Base-by-base conservation (phyloP, 2,888 invertebrate species). In the Epistrophella euchroma region DNA sequence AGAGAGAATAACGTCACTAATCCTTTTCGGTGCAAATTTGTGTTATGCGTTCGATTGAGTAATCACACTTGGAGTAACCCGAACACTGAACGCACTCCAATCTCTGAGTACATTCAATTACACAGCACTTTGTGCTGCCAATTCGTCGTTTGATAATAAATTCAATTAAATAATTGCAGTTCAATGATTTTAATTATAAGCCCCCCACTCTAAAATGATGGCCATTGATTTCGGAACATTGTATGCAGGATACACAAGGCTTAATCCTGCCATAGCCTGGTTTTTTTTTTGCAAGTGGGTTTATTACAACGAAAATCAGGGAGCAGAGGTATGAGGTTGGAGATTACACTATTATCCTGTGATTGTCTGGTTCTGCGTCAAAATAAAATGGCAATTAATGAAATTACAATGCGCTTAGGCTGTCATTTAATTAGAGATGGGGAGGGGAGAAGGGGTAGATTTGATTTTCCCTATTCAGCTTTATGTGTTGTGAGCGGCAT, bases 151-250 rank as follows among this genome's bases (percentile, higher is more conserved):
- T 79, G 70, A 84, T 76, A 72, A 85, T 88, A 84, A 88, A 88
- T 85, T 88, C 88, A 87, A 88, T 88, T 88, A 88, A 88, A 88
- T 78, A 88, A 88, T 88, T 82, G 82, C 88, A 88, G 88, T 82
- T 88, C 88, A 88, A 85, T 88, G 88, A 80, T 88, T 88, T 88
- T 82, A 88, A 88, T 88, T 88, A 88, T 88, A 87, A 88, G 71
- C 77, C 75, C 79, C 90, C 35, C 11, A 19, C 43, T 17, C 81
- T 62, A 43, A 68, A 55, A 58, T 66, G 74, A 78, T 77, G 43
- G 74, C 74, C 71, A 81, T 86, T 86, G 82, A 78, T 78, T 86
- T 70, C 19, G 40, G 55, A 37, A 55, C 76, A 72, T 28, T 73
- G 76, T 15, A 40, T 68, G 66, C 43, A 50, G 60, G 25, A 66